phyloP scores from a whole-genome alignment of 2,113 vertebrate genomes.

The Carassius auratus region DNA sequence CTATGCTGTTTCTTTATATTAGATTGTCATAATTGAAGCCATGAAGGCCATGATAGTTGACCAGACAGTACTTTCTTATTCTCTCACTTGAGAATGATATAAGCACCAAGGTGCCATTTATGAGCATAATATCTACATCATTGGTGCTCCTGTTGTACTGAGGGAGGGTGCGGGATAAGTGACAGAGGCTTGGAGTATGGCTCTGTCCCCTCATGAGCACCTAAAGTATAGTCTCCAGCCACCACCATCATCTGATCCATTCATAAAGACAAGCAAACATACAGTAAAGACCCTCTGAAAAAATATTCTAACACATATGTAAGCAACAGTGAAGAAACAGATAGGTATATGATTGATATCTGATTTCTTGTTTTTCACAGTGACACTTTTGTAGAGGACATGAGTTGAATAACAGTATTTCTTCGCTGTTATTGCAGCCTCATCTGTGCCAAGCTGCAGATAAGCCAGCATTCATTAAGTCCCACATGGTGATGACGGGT shows the following conservation, averaged over 20 bases:
- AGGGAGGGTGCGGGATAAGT: conserved; percentile 74
- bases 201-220: conserved; percentile 75
- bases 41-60: background rate
- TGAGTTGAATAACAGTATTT: conserved; percentile 27
- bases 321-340: background rate
- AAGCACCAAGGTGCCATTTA: too few species aligned
- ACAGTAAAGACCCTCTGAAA: background rate
- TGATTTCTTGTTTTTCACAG: conserved; percentile 7
- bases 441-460: conserved; percentile 35
- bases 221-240: conserved; percentile 74
- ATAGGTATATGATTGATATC: background rate
- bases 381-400: conserved; percentile 16
- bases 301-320: background rate
- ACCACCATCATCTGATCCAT: conserved; percentile 75
- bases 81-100: too few species aligned
- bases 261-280: conserved; percentile 55
- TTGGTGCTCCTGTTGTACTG: conserved; percentile 74
- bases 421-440: conserved; percentile 29
- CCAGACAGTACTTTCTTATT: background rate
- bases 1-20: background rate
- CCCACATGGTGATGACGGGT: conserved; percentile 45
- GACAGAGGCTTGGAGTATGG: conserved; percentile 72
- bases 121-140: conserved; percentile 81
- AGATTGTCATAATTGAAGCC: background rate
- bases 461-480: conserved; percentile 28